These are phyloP conservation scores for Halcyon badia DNA, from an alignment of 2,797 vertebrate genomes.

Conservation along the genomic window DNA sequence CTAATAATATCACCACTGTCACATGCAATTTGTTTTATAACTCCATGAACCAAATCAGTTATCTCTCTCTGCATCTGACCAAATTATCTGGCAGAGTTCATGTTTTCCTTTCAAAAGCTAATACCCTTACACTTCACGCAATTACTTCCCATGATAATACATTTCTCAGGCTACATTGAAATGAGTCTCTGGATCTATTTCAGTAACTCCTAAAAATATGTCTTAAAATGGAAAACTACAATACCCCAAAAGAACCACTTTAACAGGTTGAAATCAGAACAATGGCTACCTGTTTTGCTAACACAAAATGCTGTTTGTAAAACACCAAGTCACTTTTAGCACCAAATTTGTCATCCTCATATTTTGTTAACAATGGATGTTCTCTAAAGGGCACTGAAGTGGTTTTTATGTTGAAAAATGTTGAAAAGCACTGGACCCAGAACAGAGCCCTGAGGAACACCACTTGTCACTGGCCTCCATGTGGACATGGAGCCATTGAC, in stretches of 20 bases:
- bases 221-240: background rate
- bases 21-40: slow-evolving; percentile 52
- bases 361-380: background rate
- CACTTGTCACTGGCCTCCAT: too few species aligned
- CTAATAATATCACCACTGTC: slow-evolving; percentile 44
- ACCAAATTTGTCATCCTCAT: background rate
- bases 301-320: background rate
- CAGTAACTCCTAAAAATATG: slow-evolving; percentile 4
- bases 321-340: background rate
- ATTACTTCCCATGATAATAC: background rate
- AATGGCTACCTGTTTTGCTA: background rate
- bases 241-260: background rate
- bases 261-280: background rate
- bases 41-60: slow-evolving; percentile 25
- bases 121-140: slow-evolving; percentile 6
- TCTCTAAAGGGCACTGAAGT: background rate
- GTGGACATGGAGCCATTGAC: too few species aligned
- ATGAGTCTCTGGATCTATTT: slow-evolving; percentile 2
- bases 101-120: slow-evolving; percentile 48
- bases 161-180: slow-evolving; percentile 50
- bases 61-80: slow-evolving; percentile 32
- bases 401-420: too few species aligned
- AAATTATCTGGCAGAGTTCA: slow-evolving; percentile 38
- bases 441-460: too few species aligned
- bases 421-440: too few species aligned